Evolutionary conservation across 2,113 vertebrate species (phyloP).

Genomic region (Hippocampus mohnikei): DNA sequence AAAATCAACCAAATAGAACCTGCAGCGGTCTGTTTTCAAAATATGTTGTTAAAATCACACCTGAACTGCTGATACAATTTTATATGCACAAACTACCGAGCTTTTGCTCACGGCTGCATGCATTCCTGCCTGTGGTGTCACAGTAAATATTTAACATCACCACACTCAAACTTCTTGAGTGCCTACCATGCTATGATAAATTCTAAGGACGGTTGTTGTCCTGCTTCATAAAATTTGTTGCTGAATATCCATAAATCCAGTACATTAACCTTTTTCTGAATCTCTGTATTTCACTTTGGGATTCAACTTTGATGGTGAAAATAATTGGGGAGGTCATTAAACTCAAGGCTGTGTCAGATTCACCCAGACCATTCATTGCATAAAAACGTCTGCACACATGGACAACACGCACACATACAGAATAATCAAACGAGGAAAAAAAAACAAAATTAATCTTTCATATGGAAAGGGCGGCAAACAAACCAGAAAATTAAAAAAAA

Average conservation of each 20-base stretch:
- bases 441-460: constrained; percentile 38
- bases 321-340: constrained; percentile 55
- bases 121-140: constrained; percentile 30
- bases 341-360: constrained; percentile 31
- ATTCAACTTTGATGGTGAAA: constrained; percentile 47
- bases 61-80: neutral
- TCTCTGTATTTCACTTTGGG: constrained; percentile 56
- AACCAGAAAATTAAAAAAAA: constrained; percentile 40
- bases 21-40: neutral
- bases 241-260: constrained; percentile 61
- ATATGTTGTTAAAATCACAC: neutral
- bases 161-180: constrained; percentile 43
- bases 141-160: constrained; percentile 54
- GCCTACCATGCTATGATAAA: constrained; percentile 44
- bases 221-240: constrained; percentile 53
- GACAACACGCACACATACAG: neutral
- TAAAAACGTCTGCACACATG: neutral
- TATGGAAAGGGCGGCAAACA: constrained; percentile 27
- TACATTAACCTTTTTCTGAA: constrained; percentile 39
- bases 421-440: constrained; percentile 25
- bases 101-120: constrained; percentile 11
- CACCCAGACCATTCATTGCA: constrained; percentile 11
- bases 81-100: neutral
- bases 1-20: neutral
- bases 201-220: constrained; percentile 49